Evolutionary conservation across 2,113 vertebrate species (phyloP), one percentile per base, ranked within the genome.

Genomic region (Salminus brasiliensis): DNA sequence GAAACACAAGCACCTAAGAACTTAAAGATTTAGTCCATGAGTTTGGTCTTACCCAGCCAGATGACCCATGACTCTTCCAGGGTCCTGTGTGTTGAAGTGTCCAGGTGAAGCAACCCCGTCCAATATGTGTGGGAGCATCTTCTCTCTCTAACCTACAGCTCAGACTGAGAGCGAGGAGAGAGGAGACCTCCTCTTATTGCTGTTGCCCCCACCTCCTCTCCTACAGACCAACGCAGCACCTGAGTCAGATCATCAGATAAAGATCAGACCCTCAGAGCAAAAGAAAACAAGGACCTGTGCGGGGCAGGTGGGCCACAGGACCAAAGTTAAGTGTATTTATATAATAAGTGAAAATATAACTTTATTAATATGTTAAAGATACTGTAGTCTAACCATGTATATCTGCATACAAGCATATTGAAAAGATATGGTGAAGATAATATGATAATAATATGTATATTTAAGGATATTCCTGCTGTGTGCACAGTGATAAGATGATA

Each of bases 21-120:
- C 16, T 29, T 21, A 13, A 1, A 3, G 30, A 32, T 32, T 2
- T 9, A 21, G 30, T 36, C 23, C 62, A 36, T 1, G n/a, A 21
- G 36, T 8, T 27, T 39, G 23, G 25, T n/a, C 62, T 63, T 79
- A 79, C 78, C 78, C 70, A 43, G 78, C 11, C 34, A 36, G 21
- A 32, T 66, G 34, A 23, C 36, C 62, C 10, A 11, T 1, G 6
- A 30, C 29, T 63, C 16, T 29, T 21, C 30, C 21, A 23, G 18
- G 18, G 25, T 36, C 7, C 9, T 36, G 62, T 39, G 32, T 39
- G 62, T 39, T 66, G 7, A 11, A 18, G 21, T 39, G 34, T 66
- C 21, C 10, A 39, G 62, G 62, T 13, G 21, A 66, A 34, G 21
- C 39, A 5, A 39, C 16, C 21, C 32, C 21, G 32, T 39, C 34